Base-by-base conservation (phyloP, 2,113 vertebrate genomes). In the Notothenia coriiceps region DNA sequence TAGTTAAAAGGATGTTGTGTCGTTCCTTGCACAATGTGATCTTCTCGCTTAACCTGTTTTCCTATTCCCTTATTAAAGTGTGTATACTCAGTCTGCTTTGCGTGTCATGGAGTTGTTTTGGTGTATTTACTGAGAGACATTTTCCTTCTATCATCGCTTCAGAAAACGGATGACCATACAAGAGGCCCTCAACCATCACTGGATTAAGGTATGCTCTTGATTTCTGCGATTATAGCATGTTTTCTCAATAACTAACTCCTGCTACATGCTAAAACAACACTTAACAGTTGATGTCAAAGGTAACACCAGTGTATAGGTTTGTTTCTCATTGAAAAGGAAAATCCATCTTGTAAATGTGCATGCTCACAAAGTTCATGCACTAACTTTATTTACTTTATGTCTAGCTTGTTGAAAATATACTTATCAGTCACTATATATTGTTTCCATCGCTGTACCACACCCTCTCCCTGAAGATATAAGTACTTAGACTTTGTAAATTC, bases 91-190 rank as follows among this genome's bases (percentile, higher is more conserved):
- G 40, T 47, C 1, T 17, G 51, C 51, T 52, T 35, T 44, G 33
- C 47, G 15, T 52, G 13, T 70, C 33, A 75, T 25, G 12, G 51
- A 78, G 47, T 49, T 71, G 54, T 65, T 70, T 0, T 13, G 9
- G 3, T 54, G 12, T 88, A 33, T 88, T 91, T 86, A 72, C 71
- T 75, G 75, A 88, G 77, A 87, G 88, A 84, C 64, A 8, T 44
- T 82, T 63, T 71, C 43, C 69, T 52, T 81, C 25, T 86, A 56
- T 63, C 29, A 4, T 77, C n/a, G 29, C 90, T 94, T 76, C 70
- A 99, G 98, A 94, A 99, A 98, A 84, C 93, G 97, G 3, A 94
- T 99, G 77, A 96, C 96, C 0, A 98, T 99, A 83, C 94, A 96
- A 91, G 96, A 97, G 70, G 97, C 97, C 54, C 94, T 98, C 43